Percentiles rank a stretch among this genome's conserved stretches.
These are phyloP conservation scores for Kryphioiulus occultus DNA, from an alignment of 2,888 invertebrate genomes.

Conservation along the genomic window DNA sequence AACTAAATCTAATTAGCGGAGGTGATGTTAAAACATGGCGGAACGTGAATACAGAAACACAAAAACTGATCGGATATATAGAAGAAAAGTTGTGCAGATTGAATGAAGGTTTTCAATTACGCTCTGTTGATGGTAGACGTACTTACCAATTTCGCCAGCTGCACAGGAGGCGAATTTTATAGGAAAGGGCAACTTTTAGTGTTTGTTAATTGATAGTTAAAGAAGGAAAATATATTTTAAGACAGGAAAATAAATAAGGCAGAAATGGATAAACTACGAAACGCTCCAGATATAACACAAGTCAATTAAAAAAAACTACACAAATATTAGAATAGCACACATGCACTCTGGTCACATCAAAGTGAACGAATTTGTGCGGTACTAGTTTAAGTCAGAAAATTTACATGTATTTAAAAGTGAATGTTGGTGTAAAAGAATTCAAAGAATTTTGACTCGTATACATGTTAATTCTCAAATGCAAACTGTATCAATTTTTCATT, in stretches of 20 bases:
- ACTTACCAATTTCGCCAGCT: slow-evolving; percentile 52
- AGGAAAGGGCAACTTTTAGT: slow-evolving; percentile 47
- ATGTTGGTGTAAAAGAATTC: too few relatives aligned
- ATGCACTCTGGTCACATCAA: too few relatives aligned
- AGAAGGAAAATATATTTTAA: slow-evolving; percentile 17
- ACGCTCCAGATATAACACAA: not conserved
- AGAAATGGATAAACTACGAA: not conserved
- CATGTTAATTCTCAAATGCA: too few relatives aligned
- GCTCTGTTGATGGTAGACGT: slow-evolving; percentile 35
- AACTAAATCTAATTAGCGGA: not conserved
- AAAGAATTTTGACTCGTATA: too few relatives aligned
- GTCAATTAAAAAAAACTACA: not conserved
- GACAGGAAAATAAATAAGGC: slow-evolving; percentile 6
- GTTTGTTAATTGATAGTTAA: slow-evolving; percentile 41
- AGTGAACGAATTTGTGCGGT: too few relatives aligned
- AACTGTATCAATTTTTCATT: too few relatives aligned
- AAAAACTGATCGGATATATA: not conserved
- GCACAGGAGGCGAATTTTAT: slow-evolving; percentile 49
- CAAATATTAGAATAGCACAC: too few relatives aligned
- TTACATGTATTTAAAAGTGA: too few relatives aligned
- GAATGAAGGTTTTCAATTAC: slow-evolving; percentile 41
- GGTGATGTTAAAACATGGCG: not conserved
- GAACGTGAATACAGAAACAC: not conserved
- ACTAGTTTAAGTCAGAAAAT: too few relatives aligned
- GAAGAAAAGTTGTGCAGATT: slow-evolving; percentile 41